These are phyloP conservation scores for Xylocopa sonorina DNA, from an alignment of 1,140 invertebrate genomes.

Conservation along the genomic window DNA sequence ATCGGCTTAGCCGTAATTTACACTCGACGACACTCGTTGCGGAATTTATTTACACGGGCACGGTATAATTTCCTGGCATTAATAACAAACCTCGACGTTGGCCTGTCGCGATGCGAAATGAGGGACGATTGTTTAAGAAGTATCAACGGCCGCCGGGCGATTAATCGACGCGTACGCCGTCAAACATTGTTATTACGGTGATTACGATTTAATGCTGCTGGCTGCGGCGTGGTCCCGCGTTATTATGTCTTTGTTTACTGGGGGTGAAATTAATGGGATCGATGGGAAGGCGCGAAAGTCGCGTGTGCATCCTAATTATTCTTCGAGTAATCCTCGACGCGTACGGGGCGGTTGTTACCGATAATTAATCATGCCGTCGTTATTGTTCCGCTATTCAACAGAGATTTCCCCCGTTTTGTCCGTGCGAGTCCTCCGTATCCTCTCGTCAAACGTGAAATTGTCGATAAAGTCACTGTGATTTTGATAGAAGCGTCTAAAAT, in stretches of 20 bases:
- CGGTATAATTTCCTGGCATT: not conserved
- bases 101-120: not conserved
- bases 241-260: not conserved
- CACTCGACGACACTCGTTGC: not conserved
- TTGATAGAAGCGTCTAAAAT: too few relatives aligned
- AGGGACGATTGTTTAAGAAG: slow-evolving; percentile 5
- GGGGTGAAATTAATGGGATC: not conserved
- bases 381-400: not conserved
- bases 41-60: not conserved
- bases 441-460: too few relatives aligned
- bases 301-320: not conserved
- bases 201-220: slow-evolving; percentile 3
- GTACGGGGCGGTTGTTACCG: not conserved
- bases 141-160: not conserved
- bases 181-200: not conserved
- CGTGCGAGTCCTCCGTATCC: too few relatives aligned
- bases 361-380: not conserved
- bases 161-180: not conserved
- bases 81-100: not conserved
- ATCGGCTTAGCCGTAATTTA: not conserved
- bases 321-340: not conserved
- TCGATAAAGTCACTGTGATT: too few relatives aligned
- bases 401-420: too few relatives aligned
- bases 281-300: not conserved
- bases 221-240: not conserved